A percentile compares a stretch with the other conserved stretches of the same genome.
These are phyloP conservation scores for Mus musculus DNA, from an alignment of 2,113 vertebrate genomes.

Conservation along the genomic window DNA sequence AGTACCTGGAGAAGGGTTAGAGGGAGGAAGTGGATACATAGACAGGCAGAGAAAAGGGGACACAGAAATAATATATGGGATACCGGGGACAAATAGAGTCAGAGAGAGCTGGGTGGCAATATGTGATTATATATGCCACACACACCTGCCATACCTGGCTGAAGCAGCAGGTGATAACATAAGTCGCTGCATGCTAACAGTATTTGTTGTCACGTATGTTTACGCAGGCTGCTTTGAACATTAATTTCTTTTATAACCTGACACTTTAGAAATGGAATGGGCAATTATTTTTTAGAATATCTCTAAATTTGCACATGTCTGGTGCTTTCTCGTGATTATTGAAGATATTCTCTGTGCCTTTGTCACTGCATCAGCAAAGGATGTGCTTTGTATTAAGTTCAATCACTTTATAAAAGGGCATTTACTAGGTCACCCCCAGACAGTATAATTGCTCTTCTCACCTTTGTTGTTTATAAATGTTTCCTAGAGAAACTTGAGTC, in stretches of 20 bases:
- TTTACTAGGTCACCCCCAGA: background rate
- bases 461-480: background rate
- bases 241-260: background rate
- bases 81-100: too few species aligned
- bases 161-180: too few species aligned
- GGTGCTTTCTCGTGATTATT: background rate
- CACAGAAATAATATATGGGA: too few species aligned
- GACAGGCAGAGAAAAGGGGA: too few species aligned
- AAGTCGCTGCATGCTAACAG: too few species aligned
- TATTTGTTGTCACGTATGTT: background rate
- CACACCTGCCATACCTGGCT: too few species aligned
- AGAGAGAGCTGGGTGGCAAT: too few species aligned
- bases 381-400: background rate
- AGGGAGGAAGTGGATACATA: too few species aligned
- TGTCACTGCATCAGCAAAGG: background rate
- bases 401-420: background rate
- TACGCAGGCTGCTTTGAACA: background rate
- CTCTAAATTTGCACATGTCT: background rate
- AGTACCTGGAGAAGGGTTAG: too few species aligned
- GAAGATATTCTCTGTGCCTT: background rate
- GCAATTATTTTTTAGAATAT: background rate
- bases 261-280: background rate
- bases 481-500: background rate
- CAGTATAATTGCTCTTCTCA: background rate
- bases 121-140: too few species aligned